Percentiles rank a stretch among this genome's conserved stretches.
phyloP scores from a whole-genome alignment of 2,888 invertebrate genomes.

The Cactoblastis cactorum region DNA sequence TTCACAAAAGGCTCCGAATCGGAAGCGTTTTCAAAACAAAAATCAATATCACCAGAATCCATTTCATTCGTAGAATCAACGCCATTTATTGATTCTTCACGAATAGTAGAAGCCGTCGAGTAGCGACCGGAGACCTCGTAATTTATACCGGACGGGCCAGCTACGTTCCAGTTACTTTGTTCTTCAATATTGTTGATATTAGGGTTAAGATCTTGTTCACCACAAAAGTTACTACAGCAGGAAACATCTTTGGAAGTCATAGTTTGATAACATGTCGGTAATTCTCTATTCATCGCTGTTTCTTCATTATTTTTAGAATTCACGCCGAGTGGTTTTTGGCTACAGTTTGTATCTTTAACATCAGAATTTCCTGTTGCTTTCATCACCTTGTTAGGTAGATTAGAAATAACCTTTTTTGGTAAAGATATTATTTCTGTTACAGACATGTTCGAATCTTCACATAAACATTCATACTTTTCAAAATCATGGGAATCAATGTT shows the following conservation, averaged over 20 bases:
- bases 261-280: neutral
- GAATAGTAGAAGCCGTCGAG: conserved; percentile 9
- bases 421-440: conserved; percentile 59
- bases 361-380: neutral
- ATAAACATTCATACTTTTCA: conserved; percentile 57
- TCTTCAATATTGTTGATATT: neutral
- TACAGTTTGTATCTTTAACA: neutral
- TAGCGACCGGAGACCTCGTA: conserved; percentile 4
- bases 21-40: neutral
- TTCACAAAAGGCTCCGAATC: conserved; percentile 81
- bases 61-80: neutral
- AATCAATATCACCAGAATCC: conserved; percentile 1
- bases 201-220: neutral
- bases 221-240: neutral
- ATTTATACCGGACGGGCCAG: neutral
- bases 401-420: conserved; percentile 22
- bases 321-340: neutral
- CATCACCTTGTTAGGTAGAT: conserved; percentile 17
- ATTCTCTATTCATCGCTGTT: neutral
- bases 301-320: neutral
- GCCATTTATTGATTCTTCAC: conserved; percentile 1
- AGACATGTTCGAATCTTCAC: conserved; percentile 58
- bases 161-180: neutral
- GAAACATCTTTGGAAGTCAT: neutral
- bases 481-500: conserved; percentile 45